Base-by-base conservation (phyloP, 1,140 invertebrate species). In the Atta colombica region DNA sequence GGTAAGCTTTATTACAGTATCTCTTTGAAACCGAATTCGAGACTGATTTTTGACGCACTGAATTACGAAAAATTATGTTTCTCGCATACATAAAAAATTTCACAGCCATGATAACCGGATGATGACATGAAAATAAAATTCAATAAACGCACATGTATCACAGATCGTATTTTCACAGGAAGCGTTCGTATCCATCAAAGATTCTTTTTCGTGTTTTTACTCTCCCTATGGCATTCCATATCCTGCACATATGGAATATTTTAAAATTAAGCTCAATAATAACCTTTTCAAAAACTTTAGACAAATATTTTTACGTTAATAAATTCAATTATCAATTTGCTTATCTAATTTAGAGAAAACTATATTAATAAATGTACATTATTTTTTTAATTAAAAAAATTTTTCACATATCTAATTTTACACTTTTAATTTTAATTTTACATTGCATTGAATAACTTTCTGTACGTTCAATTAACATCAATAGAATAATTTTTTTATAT, bases 261-360 rank as follows among this genome's bases (percentile, higher is more conserved):
- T n/a, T 21, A 7, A 71, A 81, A 71, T 28, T 81, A 81, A 81
- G 1, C 39, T 81, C 51, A 71, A 81, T 58, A 71, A 71, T 45
- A 45, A 81, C 58, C 7, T 39, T 51, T 39, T 18, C 8, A 45
- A 18, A 18, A 81, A 45, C 6, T 35, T 81, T 31, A 71, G 4
- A 18, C 12, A 2, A 51, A 63, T 45, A 55, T 28, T 63, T 49
- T 49, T 65, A 31, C 10, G 8, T 45, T 4, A 45, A 61, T 63
- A 18, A 63, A 63, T 63, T 31, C 12, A 51, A 18, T 10, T 16
- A 51, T 65, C 10, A 25, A 60, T 60, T 12, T 8, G 16, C 8
- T 3, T 74, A n/a, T 55, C 18, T 53, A 72, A 72, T 53, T n/a
- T 45, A 4, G 6, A 69, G 12, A 21, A 31, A 31, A 21, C 1